Conservation (phyloP, 2,888 invertebrate species). For the Stenodema calcarata region DNA sequence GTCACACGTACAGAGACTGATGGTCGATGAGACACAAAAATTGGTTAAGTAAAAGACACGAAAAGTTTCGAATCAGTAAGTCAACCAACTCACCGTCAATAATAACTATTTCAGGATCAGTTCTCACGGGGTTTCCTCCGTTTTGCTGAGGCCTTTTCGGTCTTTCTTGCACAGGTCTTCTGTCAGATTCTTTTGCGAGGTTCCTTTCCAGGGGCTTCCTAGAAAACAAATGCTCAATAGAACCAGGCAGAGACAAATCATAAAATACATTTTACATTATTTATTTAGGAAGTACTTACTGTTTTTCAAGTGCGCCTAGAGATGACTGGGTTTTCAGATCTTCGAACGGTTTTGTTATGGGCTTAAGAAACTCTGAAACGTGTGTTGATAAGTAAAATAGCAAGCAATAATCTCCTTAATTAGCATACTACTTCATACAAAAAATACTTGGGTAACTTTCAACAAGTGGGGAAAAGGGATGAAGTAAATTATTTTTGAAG, state of each 20-base stretch:
- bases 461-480: no score
- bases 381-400: background rate
- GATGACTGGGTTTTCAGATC: conserved; percentile 1
- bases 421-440: no score
- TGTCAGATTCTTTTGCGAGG: background rate
- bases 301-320: background rate
- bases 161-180: background rate
- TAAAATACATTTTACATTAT: no score
- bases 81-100: conserved; percentile 48
- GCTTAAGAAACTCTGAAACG: conserved; percentile 24
- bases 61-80: background rate
- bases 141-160: background rate
- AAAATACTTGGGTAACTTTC: no score
- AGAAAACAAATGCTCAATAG: background rate
- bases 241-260: no score
- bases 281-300: background rate
- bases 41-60: no score
- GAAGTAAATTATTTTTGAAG: no score
- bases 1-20: no score
- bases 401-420: no score
- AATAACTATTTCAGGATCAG: conserved; percentile 51
- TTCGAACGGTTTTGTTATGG: conserved; percentile 24
- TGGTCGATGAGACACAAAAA: no score
- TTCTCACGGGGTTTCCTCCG: background rate
- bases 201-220: background rate